Evolutionary conservation across 2,797 vertebrate genomes (phyloP).

Genomic region (Leptoclinus maculatus): DNA sequence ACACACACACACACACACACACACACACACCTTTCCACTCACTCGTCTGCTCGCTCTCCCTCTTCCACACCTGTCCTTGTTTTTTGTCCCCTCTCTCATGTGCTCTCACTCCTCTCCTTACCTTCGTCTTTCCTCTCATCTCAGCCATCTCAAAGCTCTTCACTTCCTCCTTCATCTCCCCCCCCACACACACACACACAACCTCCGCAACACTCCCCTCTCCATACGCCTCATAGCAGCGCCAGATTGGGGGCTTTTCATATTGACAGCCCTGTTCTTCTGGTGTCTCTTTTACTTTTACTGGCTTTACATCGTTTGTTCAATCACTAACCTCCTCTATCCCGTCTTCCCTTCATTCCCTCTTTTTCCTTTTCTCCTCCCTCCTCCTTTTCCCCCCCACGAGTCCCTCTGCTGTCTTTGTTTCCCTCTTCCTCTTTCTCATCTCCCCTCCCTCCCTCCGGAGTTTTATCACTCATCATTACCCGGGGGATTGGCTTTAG

Average conservation of each 20-base stretch:
- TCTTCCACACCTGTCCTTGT: slow-evolving; percentile 71
- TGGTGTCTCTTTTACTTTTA: slow-evolving; percentile 53
- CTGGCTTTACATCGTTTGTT: slow-evolving; percentile 48
- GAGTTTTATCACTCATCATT: slow-evolving; percentile 84
- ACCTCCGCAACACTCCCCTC: slow-evolving; percentile 23
- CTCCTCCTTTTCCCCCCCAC: neutral
- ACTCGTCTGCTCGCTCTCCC: slow-evolving; percentile 29
- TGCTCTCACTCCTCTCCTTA: slow-evolving; percentile 57
- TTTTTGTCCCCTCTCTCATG: slow-evolving; percentile 61
- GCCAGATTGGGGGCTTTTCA: slow-evolving; percentile 65
- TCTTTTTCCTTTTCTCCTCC: slow-evolving; percentile 20
- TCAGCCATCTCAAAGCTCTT: slow-evolving; percentile 72
- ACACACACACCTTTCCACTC: neutral
- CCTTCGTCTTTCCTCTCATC: slow-evolving; percentile 66
- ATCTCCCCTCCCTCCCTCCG: slow-evolving; percentile 34
- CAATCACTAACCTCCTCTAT: slow-evolving; percentile 47
- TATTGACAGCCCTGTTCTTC: slow-evolving; percentile 64
- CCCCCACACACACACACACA: slow-evolving; percentile 22
- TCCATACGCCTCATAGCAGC: slow-evolving; percentile 51
- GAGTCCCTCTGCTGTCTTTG: slow-evolving; percentile 50
- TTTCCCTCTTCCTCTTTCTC: slow-evolving; percentile 47
- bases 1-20: no score
- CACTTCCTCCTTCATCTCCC: slow-evolving; percentile 70
- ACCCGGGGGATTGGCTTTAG: slow-evolving; percentile 83
- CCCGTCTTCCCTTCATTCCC: slow-evolving; percentile 14